These are phyloP conservation scores for Aethina tumida DNA, from an alignment of 1,140 invertebrate species.

Conservation along the genomic window DNA sequence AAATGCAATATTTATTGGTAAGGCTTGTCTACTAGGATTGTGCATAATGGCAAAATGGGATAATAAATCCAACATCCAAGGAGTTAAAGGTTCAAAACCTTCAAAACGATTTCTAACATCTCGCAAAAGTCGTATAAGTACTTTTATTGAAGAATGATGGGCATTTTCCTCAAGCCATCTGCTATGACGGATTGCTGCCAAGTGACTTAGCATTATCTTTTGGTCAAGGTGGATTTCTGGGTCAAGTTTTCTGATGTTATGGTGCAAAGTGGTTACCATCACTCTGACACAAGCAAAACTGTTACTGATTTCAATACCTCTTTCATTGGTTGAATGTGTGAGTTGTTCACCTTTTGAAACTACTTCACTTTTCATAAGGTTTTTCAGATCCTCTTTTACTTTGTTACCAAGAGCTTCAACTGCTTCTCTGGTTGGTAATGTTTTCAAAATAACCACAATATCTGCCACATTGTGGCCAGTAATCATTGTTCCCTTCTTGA, in stretches of 20 bases:
- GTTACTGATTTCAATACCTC: slow-evolving; percentile 74
- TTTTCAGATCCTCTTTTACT: slow-evolving; percentile 74
- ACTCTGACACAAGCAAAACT: slow-evolving; percentile 78
- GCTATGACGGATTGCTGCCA: slow-evolving; percentile 89
- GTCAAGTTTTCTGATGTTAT: slow-evolving; percentile 87
- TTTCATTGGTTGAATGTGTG: slow-evolving; percentile 54
- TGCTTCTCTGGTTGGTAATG: slow-evolving; percentile 89
- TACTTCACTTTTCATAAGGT: slow-evolving; percentile 50
- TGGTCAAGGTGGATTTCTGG: slow-evolving; percentile 83
- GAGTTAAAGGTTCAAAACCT: slow-evolving; percentile 80
- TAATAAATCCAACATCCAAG: slow-evolving; percentile 94
- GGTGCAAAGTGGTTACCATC: slow-evolving; percentile 85
- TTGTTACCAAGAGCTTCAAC: slow-evolving; percentile 85
- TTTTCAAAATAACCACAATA: slow-evolving; percentile 97
- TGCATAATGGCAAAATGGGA: slow-evolving; percentile 96
- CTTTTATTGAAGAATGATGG: slow-evolving; percentile 94
- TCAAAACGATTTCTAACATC: slow-evolving; percentile 84
- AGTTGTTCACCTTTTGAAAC: slow-evolving; percentile 50
- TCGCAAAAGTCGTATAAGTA: slow-evolving; percentile 82
- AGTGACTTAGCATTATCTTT: slow-evolving; percentile 77
- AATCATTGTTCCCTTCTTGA: slow-evolving; percentile 97
- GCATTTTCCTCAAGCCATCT: slow-evolving; percentile 99
- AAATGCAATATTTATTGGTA: slow-evolving; percentile 87
- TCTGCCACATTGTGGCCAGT: slow-evolving; percentile 92
- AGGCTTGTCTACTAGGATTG: slow-evolving; percentile 83